Evolutionary conservation across 2,113 vertebrate genomes (phyloP), one percentile per base, ranked within the genome.

Genomic region (Emydura subglobosa): DNA sequence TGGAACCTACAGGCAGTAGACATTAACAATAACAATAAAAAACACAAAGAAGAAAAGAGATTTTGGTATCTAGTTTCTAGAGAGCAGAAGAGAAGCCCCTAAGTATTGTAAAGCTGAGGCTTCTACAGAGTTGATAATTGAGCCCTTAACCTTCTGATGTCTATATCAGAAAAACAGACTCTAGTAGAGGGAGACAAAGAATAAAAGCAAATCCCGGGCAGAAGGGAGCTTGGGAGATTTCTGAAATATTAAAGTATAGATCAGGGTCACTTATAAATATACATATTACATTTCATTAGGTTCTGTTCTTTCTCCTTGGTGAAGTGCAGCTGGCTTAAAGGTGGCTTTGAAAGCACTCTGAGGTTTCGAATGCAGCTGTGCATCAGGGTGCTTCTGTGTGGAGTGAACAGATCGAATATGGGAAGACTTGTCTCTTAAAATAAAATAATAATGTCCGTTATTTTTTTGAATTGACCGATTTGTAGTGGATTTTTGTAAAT

Each of bases 101-200:
- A 92, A 97, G 97, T 93, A 93, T 93, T 0, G n/a, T 92, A 94
- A 93, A 50, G 96, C 97, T 90, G 91, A 96, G 98, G 92, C 97
- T 97, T 96, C 93, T 95, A 94, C 94, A 68, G 96, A 93, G 92
- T 95, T 97, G 96, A 78, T 98, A 98, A 98, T 98, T 98, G 98
- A 98, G 97, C 97, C 96, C 79, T 96, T 98, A 98, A 97, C 97
- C 97, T 98, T 92, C 96, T 98, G 98, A 98, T 98, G 98, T 98
- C 98, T 98, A 96, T 97, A 98, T 98, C 97, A 98, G 97, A 97
- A 96, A 97, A 97, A 50, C 95, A 96, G 97, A 97, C 94, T 51
- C 86, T 94, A 95, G 97, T 96, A 86, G 95, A 97, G 96, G 95
- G 93, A 98, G 88, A 50, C 87, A 94, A 95, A 91, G 96, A 95